Base-by-base conservation (phyloP, 2,888 invertebrate genomes). In the Ceramica pisi region DNA sequence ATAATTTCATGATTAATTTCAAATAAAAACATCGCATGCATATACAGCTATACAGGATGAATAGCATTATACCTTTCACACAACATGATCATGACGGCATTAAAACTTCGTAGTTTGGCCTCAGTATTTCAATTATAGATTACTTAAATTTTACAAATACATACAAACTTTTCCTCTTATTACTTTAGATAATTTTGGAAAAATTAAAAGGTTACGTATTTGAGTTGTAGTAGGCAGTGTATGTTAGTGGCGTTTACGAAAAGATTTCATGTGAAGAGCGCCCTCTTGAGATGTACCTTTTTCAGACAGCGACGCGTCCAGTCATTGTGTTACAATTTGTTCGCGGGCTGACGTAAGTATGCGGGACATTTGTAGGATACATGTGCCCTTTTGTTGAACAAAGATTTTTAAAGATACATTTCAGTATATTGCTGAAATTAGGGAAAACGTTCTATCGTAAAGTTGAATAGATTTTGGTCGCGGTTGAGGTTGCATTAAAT, bases 291-390 rank as follows among this genome's bases (percentile, higher is more conserved):
- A 31, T 41, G 55, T 41, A 56, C 23, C 73, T 16, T 31, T 55
- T 60, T n/a, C 70, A n/a, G 65, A 12, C 71, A 23, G 60, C 16
- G 12, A 9, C 38, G 26, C n/a, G 71, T 44, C n/a, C 55, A 48
- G 41, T 66, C 78, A 66, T 57, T 62, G 72, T 65, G 61, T 8
- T 62, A 46, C 61, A 31, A 75, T 78, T 72, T 51, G 66, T 71
- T 41, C 9, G 69, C 9, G 35, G 23, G 16, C 38, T 61, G 66
- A 57, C 78, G 55, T 16, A 3, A 48, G 71, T 19, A 46, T 65
- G 55, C 44, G 31, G 5, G 6, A 48, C 60, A 41, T 44, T 50
- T 31, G 48, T 23, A 38, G 41, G 16, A 50, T 31, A 51, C 46
- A 19, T 26, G 19, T 19, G n/a, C 26, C 26, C n/a, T 26, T 48